Base-by-base conservation (phyloP, 2,888 invertebrate genomes). In the Drosophila mayaguana region DNA sequence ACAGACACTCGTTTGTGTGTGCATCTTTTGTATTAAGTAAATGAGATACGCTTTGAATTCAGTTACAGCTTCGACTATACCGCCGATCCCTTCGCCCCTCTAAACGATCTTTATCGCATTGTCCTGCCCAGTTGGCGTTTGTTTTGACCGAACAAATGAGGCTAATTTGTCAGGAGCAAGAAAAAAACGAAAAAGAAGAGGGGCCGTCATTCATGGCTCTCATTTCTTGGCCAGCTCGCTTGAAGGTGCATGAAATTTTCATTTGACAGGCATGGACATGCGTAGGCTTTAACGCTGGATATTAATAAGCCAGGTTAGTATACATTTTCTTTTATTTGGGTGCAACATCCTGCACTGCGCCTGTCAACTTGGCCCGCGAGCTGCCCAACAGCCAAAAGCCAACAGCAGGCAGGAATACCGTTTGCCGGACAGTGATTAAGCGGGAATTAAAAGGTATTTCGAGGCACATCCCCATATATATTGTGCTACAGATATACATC, bases 81-180 rank as follows among this genome's bases (percentile, higher is more conserved):
- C 64, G 40, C 40, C 60, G 60, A 62, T 48, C 57, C 36, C 6
- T 22, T 25, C 11, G n/a, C 32, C 14, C 14, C 22, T 43, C 42
- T 45, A 45, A 45, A 48, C 70, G 89, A 89, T 91, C 75, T 75
- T 89, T 89, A 91, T 88, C 89, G 79, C 71, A 55, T 66, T 74
- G 78, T 91, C 75, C 86, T 89, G 84, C 22, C 34, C 70, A 48
- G 57, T 75, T 65, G 64, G 76, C 62, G 69, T 80, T 88, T 92
- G 88, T 92, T 92, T 91, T 92, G 92, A 91, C 91, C 69, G 50
- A 91, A 92, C 86, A 92, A 92, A 92, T 92, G 92, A 91, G 85
- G 63, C 82, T 83, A 91, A 92, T 92, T 92, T 92, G 92, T 92
- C 92, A 92, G 89, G 43, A 67, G 45, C 14, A n/a, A 2, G 11